Evolutionary conservation across 2,113 vertebrate genomes (phyloP).

Genomic region (Siphamia tubifer): DNA sequence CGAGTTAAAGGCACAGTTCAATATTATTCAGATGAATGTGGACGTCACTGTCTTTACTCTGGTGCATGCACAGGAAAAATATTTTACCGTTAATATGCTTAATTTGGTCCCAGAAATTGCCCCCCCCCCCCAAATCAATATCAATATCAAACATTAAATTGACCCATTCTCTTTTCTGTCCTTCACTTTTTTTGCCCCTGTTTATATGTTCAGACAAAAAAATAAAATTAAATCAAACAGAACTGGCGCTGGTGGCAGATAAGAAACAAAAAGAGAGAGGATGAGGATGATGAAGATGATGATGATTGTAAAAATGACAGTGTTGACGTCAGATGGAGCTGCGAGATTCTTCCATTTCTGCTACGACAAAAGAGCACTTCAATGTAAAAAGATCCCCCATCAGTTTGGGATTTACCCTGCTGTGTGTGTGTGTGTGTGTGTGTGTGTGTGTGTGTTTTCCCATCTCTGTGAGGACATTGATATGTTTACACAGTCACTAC

Average conservation of each 20-base stretch:
- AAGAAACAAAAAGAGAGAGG: conserved; percentile 15
- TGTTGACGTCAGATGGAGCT: not conserved
- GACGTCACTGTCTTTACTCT: no score
- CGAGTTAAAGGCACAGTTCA: no score
- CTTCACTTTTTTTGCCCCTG: conserved; percentile 44
- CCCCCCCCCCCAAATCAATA: no score
- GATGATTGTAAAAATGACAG: not conserved
- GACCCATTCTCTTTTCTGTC: conserved; percentile 34
- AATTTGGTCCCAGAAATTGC: no score
- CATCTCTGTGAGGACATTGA: no score
- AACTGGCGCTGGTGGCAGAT: not conserved
- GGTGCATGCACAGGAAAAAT: no score
- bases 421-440: not conserved
- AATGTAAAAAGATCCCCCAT: conserved; percentile 2
- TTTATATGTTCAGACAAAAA: conserved; percentile 11
- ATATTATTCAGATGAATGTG: no score
- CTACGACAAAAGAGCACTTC: conserved; percentile 63
- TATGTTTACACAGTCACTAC: no score
- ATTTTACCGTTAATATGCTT: no score
- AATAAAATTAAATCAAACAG: not conserved
- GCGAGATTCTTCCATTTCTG: conserved; percentile 24
- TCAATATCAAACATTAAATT: no score
- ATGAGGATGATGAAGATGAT: no score
- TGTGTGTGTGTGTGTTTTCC: no score
- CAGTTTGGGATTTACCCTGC: conserved; percentile 6